Conservation (phyloP, 2,113 vertebrate genomes). For the Nymphicus hollandicus region DNA sequence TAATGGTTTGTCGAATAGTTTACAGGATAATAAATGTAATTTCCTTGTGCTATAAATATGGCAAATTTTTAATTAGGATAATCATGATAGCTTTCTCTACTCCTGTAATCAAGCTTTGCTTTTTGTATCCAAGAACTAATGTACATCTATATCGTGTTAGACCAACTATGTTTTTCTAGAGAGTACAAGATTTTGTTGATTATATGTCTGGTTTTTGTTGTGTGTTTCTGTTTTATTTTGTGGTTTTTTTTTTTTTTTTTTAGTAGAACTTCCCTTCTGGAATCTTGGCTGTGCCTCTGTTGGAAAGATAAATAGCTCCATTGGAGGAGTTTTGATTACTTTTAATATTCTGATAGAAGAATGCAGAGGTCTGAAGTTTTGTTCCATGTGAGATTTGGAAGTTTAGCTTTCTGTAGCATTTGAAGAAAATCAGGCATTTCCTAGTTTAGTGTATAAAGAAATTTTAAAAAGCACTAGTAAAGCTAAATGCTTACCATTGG, state of each 20-base stretch:
- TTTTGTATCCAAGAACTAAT: slow-evolving; percentile 41
- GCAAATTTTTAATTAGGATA: slow-evolving; percentile 71
- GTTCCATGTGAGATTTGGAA: neutral
- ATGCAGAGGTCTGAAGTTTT: neutral
- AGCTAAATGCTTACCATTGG: neutral
- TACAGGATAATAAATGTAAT: slow-evolving; percentile 72
- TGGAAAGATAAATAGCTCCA: neutral
- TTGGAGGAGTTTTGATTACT: neutral
- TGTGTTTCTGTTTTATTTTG: neutral
- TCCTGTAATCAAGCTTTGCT: slow-evolving; percentile 42
- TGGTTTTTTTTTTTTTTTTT: neutral
- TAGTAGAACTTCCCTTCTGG: neutral
- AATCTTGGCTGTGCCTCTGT: neutral
- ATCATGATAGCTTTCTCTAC: slow-evolving; percentile 52
- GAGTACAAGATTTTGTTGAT: slow-evolving; percentile 17
- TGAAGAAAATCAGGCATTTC: neutral
- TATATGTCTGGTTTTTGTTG: neutral
- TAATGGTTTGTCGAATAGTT: slow-evolving; percentile 74
- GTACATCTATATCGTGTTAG: slow-evolving; percentile 13
- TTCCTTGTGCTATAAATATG: slow-evolving; percentile 75
- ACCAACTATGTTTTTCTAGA: slow-evolving; percentile 41
- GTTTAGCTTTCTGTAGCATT: neutral
- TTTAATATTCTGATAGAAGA: neutral
- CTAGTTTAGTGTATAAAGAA: neutral
- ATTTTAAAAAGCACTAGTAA: neutral